phyloP scores from a whole-genome alignment of 1,140 invertebrate species.

The Periplaneta americana region DNA sequence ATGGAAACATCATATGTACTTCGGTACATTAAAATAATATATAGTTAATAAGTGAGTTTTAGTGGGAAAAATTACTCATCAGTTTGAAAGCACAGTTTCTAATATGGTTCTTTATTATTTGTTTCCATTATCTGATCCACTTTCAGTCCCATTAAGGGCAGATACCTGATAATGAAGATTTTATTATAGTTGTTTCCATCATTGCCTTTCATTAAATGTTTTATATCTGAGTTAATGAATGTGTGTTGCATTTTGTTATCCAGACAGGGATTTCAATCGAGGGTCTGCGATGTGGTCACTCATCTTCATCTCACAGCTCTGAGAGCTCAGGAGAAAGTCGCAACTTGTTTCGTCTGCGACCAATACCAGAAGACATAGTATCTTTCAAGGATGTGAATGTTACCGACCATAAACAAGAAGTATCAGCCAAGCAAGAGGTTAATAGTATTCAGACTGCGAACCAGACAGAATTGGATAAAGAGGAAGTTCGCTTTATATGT shows the following conservation, averaged over 20 bases:
- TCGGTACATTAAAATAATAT: no score
- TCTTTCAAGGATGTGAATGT: slow-evolving; percentile 24
- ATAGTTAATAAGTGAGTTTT: no score
- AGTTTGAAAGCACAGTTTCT: no score
- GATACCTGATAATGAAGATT: no score
- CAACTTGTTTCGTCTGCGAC: slow-evolving; percentile 16
- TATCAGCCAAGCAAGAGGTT: not conserved
- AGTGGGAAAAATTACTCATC: no score
- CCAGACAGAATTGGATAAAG: not conserved
- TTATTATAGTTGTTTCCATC: no score
- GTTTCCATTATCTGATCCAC: no score
- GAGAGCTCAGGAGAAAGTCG: slow-evolving; percentile 21
- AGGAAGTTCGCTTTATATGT: not conserved
- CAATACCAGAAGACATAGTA: slow-evolving; percentile 24
- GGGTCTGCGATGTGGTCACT: slow-evolving; percentile 17
- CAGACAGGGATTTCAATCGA: slow-evolving; percentile 2
- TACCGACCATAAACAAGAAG: slow-evolving; percentile 27
- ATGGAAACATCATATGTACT: no score
- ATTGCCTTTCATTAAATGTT: no score
- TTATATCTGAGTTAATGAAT: no score
- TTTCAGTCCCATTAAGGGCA: no score
- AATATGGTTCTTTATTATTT: no score
- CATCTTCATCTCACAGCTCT: slow-evolving; percentile 25
- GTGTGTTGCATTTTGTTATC: not conserved
- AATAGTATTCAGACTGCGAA: not conserved